Base-by-base conservation (phyloP, 1,140 invertebrate species). In the Melitaea cinxia region DNA sequence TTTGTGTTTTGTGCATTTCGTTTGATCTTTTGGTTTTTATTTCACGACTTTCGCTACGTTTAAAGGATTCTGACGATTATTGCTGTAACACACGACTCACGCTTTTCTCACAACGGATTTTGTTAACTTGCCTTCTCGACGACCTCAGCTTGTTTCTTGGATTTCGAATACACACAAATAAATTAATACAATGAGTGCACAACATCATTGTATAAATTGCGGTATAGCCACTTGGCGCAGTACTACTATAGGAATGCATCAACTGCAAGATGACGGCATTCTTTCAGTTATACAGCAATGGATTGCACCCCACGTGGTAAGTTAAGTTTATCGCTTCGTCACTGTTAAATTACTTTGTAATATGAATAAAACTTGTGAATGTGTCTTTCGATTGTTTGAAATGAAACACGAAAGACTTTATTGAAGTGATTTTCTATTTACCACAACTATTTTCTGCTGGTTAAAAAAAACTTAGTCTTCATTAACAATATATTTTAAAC, bases 281-380 rank as follows among this genome's bases (percentile, higher is more conserved):
- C 47, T 50, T 26, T 50, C 23, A 50, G 47, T 50, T 5, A 50
- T 50, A 50, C 37, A 39, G 37, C 37, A 39, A 39, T 26, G 19
- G 47, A 12, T 50, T 24, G 23, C 12, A 14, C 47, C 21, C 26
- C 19, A 24, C 10, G 21, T 24, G n/a, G 21, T 49, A 49, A 24
- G 19, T 49, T n/a, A n/a, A 49, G 26, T 35, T 42, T 63, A 53
- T 63, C 55, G 24, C 26, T 55, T 63, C 17, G n/a, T n/a, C n/a
- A n/a, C n/a, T n/a, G n/a, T n/a, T n/a, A n/a, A n/a, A n/a, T n/a
- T n/a, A n/a, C n/a, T n/a, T n/a, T n/a, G n/a, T n/a, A n/a, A n/a
- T n/a, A n/a, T n/a, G n/a, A n/a, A n/a, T n/a, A n/a, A n/a, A n/a
- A n/a, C n/a, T n/a, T n/a, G n/a, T n/a, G n/a, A n/a, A n/a, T n/a